Conservation (phyloP, 2,797 vertebrate species). For the Perodicticus potto region DNA sequence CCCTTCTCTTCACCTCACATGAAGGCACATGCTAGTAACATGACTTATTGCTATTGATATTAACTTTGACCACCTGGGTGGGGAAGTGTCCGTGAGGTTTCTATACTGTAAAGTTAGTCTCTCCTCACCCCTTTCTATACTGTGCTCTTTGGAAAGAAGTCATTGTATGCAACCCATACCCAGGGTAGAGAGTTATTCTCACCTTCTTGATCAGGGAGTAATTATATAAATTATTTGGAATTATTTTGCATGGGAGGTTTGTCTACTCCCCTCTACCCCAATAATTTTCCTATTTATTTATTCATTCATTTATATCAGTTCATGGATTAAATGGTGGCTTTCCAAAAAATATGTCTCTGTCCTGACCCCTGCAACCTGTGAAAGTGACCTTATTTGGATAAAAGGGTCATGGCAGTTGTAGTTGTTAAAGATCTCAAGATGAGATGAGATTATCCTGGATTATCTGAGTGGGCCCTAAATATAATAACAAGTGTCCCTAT, state of each 20-base stretch:
- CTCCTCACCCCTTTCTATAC: rapidly evolving
- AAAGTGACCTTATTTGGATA: background rate
- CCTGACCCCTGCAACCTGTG: background rate
- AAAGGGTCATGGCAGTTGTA: background rate
- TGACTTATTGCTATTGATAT: background rate
- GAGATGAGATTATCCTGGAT: background rate
- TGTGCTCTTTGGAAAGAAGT: background rate
- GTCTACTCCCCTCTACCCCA: background rate
- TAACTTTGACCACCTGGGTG: background rate
- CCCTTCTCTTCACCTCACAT: background rate
- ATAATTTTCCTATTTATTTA: background rate
- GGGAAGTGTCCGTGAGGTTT: background rate
- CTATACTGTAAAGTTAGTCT: background rate
- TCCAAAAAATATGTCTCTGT: background rate
- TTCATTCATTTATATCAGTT: background rate
- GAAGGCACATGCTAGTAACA: background rate
- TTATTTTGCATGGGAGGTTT: background rate
- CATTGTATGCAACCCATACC: too few relatives aligned
- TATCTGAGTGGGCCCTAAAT: background rate
- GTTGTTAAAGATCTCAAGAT: background rate
- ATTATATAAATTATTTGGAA: background rate
- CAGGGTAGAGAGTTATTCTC: too few relatives aligned
- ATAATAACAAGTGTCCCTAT: background rate
- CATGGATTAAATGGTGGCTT: background rate
- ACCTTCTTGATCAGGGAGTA: background rate